These are phyloP conservation scores for Operophtera brumata DNA, from an alignment of 2,888 invertebrate species.

Conservation along the genomic window DNA sequence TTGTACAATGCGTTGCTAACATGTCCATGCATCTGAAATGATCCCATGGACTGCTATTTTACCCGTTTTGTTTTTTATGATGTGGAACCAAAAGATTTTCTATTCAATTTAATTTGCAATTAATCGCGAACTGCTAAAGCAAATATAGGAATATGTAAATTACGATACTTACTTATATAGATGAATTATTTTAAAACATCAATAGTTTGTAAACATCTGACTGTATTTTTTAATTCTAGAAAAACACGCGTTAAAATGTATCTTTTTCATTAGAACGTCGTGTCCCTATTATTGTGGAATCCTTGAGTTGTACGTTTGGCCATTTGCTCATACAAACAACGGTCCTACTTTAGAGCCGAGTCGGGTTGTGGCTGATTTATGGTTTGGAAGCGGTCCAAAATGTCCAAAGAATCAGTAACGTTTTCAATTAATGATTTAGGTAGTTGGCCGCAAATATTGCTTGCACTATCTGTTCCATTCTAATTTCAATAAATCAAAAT, in stretches of 20 bases:
- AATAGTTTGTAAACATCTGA: not conserved
- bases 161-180: too few species aligned
- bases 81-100: slow-evolving; percentile 48
- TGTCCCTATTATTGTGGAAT: slow-evolving; percentile 5
- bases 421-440: slow-evolving; percentile 47
- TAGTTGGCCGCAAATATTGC: slow-evolving; percentile 27
- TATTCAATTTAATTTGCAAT: not conserved
- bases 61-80: slow-evolving; percentile 37
- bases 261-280: too few species aligned
- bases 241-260: not conserved
- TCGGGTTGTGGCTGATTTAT: slow-evolving; percentile 37
- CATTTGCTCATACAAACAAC: slow-evolving; percentile 28
- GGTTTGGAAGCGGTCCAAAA: slow-evolving; percentile 44
- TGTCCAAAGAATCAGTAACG: slow-evolving; percentile 36
- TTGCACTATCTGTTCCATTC: slow-evolving; percentile 15
- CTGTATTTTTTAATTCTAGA: too few species aligned
- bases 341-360: slow-evolving; percentile 25
- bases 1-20: slow-evolving; percentile 58
- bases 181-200: too few species aligned
- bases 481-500: slow-evolving; percentile 18
- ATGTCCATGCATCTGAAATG: slow-evolving; percentile 57
- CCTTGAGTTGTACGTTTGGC: slow-evolving; percentile 16
- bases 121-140: not conserved
- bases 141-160: not conserved
- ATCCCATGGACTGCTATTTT: slow-evolving; percentile 49